These are phyloP conservation scores for Antigone vipio DNA, from an alignment of 2,113 vertebrate genomes.

Conservation along the genomic window DNA sequence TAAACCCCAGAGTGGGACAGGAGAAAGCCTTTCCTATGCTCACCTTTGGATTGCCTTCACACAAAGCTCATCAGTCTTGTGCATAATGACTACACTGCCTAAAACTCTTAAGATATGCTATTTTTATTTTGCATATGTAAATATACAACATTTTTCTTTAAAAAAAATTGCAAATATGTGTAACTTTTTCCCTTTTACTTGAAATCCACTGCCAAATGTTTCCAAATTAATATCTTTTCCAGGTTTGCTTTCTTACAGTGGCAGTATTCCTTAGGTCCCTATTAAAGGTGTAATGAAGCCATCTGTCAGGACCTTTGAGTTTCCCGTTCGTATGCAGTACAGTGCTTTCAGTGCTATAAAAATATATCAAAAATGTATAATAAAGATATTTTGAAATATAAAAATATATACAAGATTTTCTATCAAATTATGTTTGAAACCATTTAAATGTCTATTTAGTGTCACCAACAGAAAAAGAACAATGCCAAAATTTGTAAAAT, in stretches of 20 bases:
- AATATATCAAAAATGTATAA: background rate
- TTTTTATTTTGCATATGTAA: background rate
- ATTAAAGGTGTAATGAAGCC: background rate
- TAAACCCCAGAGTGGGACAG: background rate
- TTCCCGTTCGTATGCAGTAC: background rate
- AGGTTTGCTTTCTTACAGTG: background rate
- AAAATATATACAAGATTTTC: background rate
- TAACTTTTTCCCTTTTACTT: background rate
- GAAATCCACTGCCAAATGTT: background rate
- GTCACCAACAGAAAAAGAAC: background rate
- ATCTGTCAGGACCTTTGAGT: background rate
- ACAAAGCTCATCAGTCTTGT: constrained; percentile 63
- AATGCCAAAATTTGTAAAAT: background rate
- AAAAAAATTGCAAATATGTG: background rate
- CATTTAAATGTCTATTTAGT: background rate
- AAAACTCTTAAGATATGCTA: background rate
- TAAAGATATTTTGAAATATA: background rate
- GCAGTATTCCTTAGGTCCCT: background rate
- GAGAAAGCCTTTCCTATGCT: background rate
- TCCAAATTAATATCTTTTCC: background rate
- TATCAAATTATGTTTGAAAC: background rate
- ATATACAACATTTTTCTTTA: background rate
- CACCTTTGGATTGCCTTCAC: constrained; percentile 75
- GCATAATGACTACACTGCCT: background rate
- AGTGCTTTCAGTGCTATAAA: background rate